phyloP scores from a whole-genome alignment of 2,888 invertebrate species.

The Athripsodes cinereus region DNA sequence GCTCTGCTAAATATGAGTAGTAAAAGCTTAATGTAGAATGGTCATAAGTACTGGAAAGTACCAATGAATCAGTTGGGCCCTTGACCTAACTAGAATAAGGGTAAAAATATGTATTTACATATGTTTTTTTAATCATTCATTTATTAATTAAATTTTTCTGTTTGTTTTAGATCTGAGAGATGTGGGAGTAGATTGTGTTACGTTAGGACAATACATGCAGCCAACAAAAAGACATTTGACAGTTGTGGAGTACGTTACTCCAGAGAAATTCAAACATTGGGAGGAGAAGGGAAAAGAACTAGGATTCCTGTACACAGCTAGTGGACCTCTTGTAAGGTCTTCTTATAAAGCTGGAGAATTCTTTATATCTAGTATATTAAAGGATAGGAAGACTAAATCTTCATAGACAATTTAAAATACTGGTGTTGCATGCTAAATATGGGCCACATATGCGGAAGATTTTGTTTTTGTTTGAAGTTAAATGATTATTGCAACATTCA shows the following conservation, averaged over 20 bases:
- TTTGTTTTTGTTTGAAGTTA: too few relatives aligned
- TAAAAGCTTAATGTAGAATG: too few relatives aligned
- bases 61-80: too few relatives aligned
- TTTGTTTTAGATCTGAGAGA: constrained; percentile 61
- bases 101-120: too few relatives aligned
- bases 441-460: too few relatives aligned
- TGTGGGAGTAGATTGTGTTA: constrained; percentile 88
- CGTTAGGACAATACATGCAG: constrained; percentile 99
- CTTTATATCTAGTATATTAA: constrained; percentile 76
- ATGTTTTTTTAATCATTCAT: background rate
- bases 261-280: constrained; percentile 87
- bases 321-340: constrained; percentile 93
- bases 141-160: background rate
- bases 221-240: constrained; percentile 94
- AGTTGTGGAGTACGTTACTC: constrained; percentile 94
- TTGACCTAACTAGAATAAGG: too few relatives aligned
- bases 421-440: background rate
- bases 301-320: constrained; percentile 95
- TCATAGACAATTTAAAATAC: constrained; percentile 29
- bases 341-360: constrained; percentile 98
- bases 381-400: constrained; percentile 48
- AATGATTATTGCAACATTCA: too few relatives aligned
- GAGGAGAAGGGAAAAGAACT: constrained; percentile 71
- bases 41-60: too few relatives aligned
- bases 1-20: too few relatives aligned